Percentiles rank a stretch among this genome's conserved stretches.
Conservation (phyloP, 2,888 invertebrate species). For the Lacanobia wlatinum region DNA sequence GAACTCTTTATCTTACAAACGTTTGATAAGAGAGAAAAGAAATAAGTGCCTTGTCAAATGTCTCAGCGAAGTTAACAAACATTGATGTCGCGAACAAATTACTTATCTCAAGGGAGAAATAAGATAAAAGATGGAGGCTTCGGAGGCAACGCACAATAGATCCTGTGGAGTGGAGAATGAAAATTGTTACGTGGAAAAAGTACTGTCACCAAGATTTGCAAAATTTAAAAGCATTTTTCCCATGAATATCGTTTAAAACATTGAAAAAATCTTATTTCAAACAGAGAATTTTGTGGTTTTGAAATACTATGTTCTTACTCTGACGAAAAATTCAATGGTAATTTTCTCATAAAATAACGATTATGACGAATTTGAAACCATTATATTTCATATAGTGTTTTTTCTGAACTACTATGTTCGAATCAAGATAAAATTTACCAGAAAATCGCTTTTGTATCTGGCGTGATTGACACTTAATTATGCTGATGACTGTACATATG, state of each 20-base stretch:
- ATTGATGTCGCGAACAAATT: constrained; percentile 67
- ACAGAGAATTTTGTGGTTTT: too few species aligned
- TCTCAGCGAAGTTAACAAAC: constrained; percentile 72
- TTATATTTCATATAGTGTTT: too few species aligned
- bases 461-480: not conserved
- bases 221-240: not conserved
- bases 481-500: not conserved
- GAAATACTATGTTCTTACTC: too few species aligned
- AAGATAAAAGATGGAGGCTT: constrained; percentile 58
- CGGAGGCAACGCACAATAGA: constrained; percentile 63
- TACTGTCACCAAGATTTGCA: not conserved
- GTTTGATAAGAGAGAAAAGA: constrained; percentile 57
- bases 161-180: constrained; percentile 28
- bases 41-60: constrained; percentile 73
- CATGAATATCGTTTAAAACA: too few species aligned
- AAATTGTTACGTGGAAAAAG: constrained; percentile 40
- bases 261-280: too few species aligned
- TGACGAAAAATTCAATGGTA: not conserved
- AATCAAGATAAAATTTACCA: not conserved
- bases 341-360: not conserved
- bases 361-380: too few species aligned
- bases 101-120: constrained; percentile 63
- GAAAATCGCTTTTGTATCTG: not conserved
- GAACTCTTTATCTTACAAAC: constrained; percentile 50
- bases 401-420: not conserved